Conservation (phyloP, 2,797 vertebrate genomes). For the Loriculus beryllinus region DNA sequence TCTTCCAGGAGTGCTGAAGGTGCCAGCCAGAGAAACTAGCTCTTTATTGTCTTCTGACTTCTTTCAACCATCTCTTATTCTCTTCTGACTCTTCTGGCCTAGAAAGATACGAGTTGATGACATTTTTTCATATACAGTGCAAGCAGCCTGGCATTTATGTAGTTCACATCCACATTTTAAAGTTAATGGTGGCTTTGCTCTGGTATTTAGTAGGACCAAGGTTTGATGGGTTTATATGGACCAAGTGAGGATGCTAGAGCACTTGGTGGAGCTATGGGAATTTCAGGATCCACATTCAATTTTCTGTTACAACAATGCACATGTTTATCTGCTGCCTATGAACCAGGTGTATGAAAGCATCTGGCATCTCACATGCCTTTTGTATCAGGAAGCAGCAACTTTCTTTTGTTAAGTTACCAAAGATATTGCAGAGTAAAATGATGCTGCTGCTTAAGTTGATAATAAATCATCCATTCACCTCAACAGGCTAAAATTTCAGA, state of each 20-base stretch:
- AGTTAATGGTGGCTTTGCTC: background rate
- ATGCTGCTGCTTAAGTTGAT: background rate
- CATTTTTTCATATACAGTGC: background rate
- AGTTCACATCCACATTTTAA: background rate
- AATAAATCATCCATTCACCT: background rate
- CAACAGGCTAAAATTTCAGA: background rate
- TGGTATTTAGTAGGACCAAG: background rate
- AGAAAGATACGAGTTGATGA: background rate
- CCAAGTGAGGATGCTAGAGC: background rate
- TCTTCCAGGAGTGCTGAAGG: background rate
- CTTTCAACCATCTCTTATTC: background rate
- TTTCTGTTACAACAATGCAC: background rate
- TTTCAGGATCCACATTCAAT: background rate
- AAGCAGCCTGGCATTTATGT: background rate
- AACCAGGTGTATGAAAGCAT: accelerated
- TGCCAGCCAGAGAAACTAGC: background rate
- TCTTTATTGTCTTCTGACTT: background rate
- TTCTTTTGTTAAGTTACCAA: background rate
- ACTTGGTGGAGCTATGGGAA: accelerated
- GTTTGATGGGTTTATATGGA: background rate
- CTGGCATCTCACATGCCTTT: background rate
- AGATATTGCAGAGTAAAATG: background rate
- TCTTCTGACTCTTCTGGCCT: background rate
- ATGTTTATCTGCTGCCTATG: background rate
- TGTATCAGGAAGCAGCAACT: background rate